Evolutionary conservation across 2,797 vertebrate species (phyloP).

Genomic region (Tapera naevia): DNA sequence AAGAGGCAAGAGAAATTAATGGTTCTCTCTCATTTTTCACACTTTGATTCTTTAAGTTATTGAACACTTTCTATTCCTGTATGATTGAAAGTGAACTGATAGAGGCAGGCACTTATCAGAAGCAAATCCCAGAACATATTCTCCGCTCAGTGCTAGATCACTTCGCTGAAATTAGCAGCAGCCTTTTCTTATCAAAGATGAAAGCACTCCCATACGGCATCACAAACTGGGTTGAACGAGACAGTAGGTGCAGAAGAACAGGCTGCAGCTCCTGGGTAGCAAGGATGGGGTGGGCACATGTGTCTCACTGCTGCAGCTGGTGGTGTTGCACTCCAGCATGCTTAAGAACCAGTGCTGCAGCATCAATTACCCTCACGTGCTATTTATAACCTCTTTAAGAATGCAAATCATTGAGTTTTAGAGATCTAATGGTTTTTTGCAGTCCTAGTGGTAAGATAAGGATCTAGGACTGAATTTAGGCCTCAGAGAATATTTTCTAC

Average conservation of each 20-base stretch:
- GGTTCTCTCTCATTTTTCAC: background rate
- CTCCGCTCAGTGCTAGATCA: background rate
- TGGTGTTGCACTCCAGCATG: fast-evolving
- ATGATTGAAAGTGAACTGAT: background rate
- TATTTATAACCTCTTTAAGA: no score
- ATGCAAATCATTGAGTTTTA: background rate
- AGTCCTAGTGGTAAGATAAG: background rate
- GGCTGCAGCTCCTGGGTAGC: background rate
- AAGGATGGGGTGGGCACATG: fast-evolving
- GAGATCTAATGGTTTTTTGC: background rate
- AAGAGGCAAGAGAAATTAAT: background rate
- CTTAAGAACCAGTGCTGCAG: background rate
- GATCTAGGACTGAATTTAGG: background rate
- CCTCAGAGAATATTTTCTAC: background rate
- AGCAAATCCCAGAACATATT: background rate
- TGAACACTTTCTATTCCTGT: slow-evolving; percentile 31
- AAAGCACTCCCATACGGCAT: background rate
- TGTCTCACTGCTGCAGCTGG: background rate
- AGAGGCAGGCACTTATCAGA: background rate
- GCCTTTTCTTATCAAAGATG: background rate
- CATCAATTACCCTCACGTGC: fast-evolving
- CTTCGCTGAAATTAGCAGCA: background rate
- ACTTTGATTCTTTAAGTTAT: slow-evolving; percentile 23
- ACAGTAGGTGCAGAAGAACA: background rate
- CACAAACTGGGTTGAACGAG: fast-evolving